Evolutionary conservation across 2,888 invertebrate species (phyloP), one percentile per base, ranked within the genome.

Genomic region (Leptopilina syphax): DNA sequence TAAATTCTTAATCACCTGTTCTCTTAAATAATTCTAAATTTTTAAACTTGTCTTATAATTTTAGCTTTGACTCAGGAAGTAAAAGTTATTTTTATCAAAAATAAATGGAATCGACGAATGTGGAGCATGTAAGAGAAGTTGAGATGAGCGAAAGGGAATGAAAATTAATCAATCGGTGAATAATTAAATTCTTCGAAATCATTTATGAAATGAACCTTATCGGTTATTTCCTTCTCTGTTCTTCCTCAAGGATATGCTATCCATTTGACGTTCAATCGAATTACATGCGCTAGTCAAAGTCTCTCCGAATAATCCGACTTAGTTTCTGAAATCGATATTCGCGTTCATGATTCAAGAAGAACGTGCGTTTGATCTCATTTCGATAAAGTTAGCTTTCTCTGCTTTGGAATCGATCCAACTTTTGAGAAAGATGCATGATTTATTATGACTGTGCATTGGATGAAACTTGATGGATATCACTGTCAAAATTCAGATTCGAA

Each of bases 331-430:
- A 68, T 66, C 76, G 77, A 78, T 79, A 50, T 78, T 70, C 79
- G 76, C 79, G 68, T 76, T 78, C 80, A 79, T 81, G 77, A 82
- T 82, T 81, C 77, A 81, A 65, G 60, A 68, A 76, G 73, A 70
- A 83, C 79, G 79, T 78, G 81, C 81, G 82, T 83, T 83, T 83
- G 83, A 84, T 84, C 82, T 83, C 79, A 81, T 82, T 83, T 82
- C 82, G 83, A 83, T 81, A 67, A 66, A 80, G 79, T 79, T 63
- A 81, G 65, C 79, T 77, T 78, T 66, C 65, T 66, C 57, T 77
- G 80, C 77, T 80, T 86, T 87, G 86, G 86, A 86, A 83, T 79
- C 50, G 80, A 83, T 86, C 85, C 87, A 87, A 86, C 83, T 84
- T 34, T 34, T 84, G 81, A 8, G 81, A 82, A 85, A 83, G 79